These are phyloP conservation scores for Sibirionetta formosa DNA, from an alignment of 2,797 vertebrate genomes.

Conservation along the genomic window DNA sequence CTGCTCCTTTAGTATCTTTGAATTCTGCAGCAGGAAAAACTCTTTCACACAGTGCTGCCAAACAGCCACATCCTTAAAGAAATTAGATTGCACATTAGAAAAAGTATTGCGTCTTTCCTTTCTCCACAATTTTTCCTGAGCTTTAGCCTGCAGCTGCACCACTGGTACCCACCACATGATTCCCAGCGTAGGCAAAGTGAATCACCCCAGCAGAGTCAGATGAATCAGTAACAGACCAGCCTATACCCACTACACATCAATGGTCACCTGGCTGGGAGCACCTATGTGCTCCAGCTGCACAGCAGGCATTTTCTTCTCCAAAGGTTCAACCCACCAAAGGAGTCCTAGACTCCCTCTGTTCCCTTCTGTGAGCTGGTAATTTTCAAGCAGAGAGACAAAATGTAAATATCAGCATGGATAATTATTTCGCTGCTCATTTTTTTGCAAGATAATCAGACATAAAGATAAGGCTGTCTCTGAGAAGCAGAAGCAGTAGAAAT, in stretches of 20 bases:
- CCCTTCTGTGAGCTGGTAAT: constrained; percentile 5
- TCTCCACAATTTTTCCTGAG: background rate
- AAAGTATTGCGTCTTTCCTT: background rate
- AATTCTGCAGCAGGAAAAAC: background rate
- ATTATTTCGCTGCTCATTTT: constrained; percentile 66
- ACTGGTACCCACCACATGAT: background rate
- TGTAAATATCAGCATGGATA: constrained; percentile 60
- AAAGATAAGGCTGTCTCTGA: constrained; percentile 17
- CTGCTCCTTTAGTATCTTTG: background rate
- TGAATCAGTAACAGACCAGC: background rate
- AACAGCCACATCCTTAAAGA: background rate
- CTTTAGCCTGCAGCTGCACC: background rate
- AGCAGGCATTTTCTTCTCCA: background rate
- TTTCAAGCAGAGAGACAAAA: constrained; percentile 57
- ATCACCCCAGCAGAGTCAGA: background rate
- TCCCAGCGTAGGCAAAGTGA: background rate
- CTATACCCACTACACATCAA: background rate
- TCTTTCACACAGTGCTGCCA: background rate
- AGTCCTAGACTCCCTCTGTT: constrained; percentile 1
- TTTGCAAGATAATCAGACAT: constrained; percentile 47
- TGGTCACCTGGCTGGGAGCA: background rate
- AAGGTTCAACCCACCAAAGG: background rate
- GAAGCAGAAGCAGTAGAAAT: constrained; percentile 14
- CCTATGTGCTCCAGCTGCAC: background rate
- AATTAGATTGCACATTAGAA: background rate